These are phyloP conservation scores for Dryadula phaetusa DNA, from an alignment of 2,888 invertebrate genomes.

Conservation along the genomic window DNA sequence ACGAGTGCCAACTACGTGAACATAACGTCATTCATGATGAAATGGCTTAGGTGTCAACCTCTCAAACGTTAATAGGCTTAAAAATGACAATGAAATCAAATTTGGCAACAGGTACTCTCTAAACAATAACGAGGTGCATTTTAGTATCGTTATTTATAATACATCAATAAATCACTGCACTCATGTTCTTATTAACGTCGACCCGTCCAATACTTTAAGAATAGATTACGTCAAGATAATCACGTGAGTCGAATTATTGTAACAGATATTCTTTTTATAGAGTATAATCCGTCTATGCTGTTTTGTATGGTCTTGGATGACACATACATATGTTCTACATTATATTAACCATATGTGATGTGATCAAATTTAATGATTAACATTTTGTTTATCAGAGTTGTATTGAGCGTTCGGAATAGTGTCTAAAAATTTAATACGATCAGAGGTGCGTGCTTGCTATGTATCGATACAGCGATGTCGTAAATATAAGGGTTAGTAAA, in stretches of 20 bases:
- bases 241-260: conserved; percentile 45
- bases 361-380: neutral
- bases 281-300: neutral
- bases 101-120: conserved; percentile 60
- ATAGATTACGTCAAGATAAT: conserved; percentile 43
- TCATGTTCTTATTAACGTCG: conserved; percentile 42
- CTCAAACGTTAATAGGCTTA: conserved; percentile 56
- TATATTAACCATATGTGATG: neutral
- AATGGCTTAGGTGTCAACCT: conserved; percentile 57
- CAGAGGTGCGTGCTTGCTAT: conserved; percentile 42
- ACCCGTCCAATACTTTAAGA: conserved; percentile 37
- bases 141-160: conserved; percentile 46
- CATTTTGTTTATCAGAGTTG: neutral
- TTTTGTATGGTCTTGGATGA: neutral
- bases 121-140: conserved; percentile 52
- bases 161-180: conserved; percentile 43
- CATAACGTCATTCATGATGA: conserved; percentile 53
- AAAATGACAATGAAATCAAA: conserved; percentile 60
- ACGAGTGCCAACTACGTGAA: conserved; percentile 28
- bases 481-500: conserved; percentile 57
- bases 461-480: conserved; percentile 44
- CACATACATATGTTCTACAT: neutral
- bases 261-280: conserved; percentile 20
- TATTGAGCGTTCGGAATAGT: neutral
- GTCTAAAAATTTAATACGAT: conserved; percentile 36